Base-by-base conservation (phyloP, 2,113 vertebrate species). In the Montifringilla adamsi region DNA sequence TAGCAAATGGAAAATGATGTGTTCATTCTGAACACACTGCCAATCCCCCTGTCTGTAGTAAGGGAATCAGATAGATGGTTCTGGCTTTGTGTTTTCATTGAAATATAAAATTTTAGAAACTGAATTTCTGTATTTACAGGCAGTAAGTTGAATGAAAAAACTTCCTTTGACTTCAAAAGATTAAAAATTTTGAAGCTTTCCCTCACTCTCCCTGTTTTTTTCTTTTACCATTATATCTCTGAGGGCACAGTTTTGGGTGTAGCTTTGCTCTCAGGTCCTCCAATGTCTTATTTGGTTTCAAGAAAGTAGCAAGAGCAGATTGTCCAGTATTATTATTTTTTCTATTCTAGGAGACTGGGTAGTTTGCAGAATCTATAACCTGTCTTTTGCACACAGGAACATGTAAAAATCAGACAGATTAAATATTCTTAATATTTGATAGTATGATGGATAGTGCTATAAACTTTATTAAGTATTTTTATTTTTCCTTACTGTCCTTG, bases 1-100 rank as follows among this genome's bases (percentile, higher is more conserved):
- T 0, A 41, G 7, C 7, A 47, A 86, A 26, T 10, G 2, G 13
- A 43, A 74, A 62, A 46, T 26, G 1, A 11, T 28, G 6, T 72
- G 17, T 28, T 41, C 9, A 28, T 60, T 83, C 63, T 79, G 47
- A 75, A 43, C n/a, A 49, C 3, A 16, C 18, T 69, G 31, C 18
- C n/a, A 37, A 10, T 82, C 52, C 24, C 7, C 7, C 20, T 33
- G 6, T 24, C 33, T 68, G 6, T 16, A 73, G 37, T 26, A 68
- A 68, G 4, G 14, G 14, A 80, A 72, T 55, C 5, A 26, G 26
- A 78, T 8, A 66, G 4, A 72, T 14, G 3, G 2, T 3, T 68
- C 22, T 41, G 4, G 12, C 2, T 92, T 68, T 60, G 4, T 75
- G 37, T 20, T 89, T 70, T n/a, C 8, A 15, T 35, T 86, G 11